phyloP scores from a whole-genome alignment of 2,113 vertebrate genomes.

The Emydocephalus ijimae region DNA sequence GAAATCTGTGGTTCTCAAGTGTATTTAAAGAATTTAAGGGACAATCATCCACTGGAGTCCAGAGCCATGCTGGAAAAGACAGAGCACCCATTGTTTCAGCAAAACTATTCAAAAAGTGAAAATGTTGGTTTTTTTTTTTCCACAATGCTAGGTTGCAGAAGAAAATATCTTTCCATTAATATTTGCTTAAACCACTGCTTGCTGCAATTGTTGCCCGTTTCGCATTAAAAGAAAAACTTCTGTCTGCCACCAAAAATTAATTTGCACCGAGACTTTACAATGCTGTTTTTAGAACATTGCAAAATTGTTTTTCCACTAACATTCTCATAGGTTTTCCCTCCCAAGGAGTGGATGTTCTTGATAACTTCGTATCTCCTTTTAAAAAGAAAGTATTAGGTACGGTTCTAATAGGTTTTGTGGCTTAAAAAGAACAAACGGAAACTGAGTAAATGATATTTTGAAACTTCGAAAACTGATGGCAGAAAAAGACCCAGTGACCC shows the following conservation, averaged over 20 bases:
- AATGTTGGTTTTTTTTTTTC: background rate
- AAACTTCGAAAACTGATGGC: background rate
- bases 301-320: background rate
- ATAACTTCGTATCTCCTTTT: background rate
- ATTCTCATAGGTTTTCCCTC: background rate
- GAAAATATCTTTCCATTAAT: background rate
- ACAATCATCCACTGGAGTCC: background rate
- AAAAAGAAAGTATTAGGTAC: background rate
- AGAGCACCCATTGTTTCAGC: slow-evolving; percentile 11
- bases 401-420: background rate
- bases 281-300: background rate
- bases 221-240: background rate
- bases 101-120: slow-evolving; percentile 24
- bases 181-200: slow-evolving; percentile 17
- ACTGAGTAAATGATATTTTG: background rate
- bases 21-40: slow-evolving; percentile 6
- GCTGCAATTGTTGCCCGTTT: background rate
- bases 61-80: slow-evolving; percentile 4
- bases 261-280: background rate
- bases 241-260: background rate
- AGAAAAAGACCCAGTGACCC: background rate
- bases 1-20: background rate
- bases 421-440: background rate
- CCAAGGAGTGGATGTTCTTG: accelerated
- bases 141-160: slow-evolving; percentile 2